Evolutionary conservation across 2,797 vertebrate species (phyloP).

Genomic region (Gastrophryne carolinensis): DNA sequence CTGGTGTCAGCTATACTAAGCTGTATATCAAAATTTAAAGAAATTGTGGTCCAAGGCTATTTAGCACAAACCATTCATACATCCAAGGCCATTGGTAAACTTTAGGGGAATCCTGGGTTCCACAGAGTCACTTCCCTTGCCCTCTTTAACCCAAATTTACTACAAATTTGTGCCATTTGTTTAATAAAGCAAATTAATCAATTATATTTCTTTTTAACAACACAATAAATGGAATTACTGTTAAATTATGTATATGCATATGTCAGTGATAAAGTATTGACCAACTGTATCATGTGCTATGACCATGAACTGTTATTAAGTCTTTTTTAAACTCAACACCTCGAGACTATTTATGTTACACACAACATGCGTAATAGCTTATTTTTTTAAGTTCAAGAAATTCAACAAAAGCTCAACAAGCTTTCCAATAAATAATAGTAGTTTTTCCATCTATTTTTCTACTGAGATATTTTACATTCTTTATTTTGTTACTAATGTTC

Average conservation of each 20-base stretch:
- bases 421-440: not conserved
- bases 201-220: no score
- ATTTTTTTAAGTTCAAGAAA: not conserved
- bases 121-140: no score
- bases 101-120: no score
- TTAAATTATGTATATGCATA: not conserved
- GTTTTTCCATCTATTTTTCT: not conserved
- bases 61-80: no score
- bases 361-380: not conserved
- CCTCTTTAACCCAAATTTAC: no score
- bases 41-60: no score
- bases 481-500: not conserved
- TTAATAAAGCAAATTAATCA: no score
- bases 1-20: no score
- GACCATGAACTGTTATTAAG: not conserved
- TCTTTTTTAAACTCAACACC: not conserved
- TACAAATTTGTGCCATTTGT: no score
- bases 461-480: conserved; percentile 14
- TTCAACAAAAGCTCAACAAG: not conserved
- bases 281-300: not conserved
- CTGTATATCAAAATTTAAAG: no score
- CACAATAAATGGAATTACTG: no score
- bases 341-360: not conserved
- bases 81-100: no score
- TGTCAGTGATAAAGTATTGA: not conserved